phyloP scores from a whole-genome alignment of 2,888 invertebrate genomes.

The Cylindroiulus punctatus region DNA sequence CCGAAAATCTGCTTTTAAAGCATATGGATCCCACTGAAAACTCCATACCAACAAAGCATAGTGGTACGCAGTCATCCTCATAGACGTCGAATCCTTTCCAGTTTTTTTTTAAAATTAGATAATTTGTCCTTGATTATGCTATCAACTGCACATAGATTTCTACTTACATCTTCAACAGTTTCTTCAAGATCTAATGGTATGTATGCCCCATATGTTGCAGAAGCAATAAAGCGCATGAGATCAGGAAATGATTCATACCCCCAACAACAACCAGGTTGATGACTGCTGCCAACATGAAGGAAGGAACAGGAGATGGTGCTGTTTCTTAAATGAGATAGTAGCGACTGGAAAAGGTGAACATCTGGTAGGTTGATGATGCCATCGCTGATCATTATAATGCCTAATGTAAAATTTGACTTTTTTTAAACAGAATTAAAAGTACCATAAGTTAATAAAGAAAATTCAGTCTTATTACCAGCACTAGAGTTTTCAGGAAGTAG shows the following conservation, averaged over 20 bases:
- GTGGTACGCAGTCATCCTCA: slow-evolving; percentile 72
- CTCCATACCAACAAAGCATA: slow-evolving; percentile 73
- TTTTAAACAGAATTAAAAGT: not conserved
- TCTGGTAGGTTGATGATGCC: slow-evolving; percentile 78
- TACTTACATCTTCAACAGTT: slow-evolving; percentile 68
- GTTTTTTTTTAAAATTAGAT: not conserved
- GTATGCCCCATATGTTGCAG: slow-evolving; percentile 79
- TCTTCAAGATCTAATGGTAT: slow-evolving; percentile 67
- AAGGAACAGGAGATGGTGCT: slow-evolving; percentile 80
- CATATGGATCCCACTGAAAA: slow-evolving; percentile 69
- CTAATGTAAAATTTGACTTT: slow-evolving; percentile 65
- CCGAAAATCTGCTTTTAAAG: slow-evolving; percentile 62
- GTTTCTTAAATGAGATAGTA: slow-evolving; percentile 77
- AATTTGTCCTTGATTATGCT: not conserved
- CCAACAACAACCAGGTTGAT: slow-evolving; percentile 75
- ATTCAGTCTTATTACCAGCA: slow-evolving; percentile 71
- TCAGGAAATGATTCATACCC: slow-evolving; percentile 79
- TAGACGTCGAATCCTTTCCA: not conserved
- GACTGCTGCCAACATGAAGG: slow-evolving; percentile 75
- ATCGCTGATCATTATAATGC: slow-evolving; percentile 78
- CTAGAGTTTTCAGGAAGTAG: slow-evolving; percentile 79
- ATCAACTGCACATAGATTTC: not conserved
- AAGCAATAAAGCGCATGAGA: slow-evolving; percentile 78
- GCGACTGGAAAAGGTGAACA: slow-evolving; percentile 76
- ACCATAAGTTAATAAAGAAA: not conserved